Evolutionary conservation across 2,888 invertebrate species (phyloP).

Genomic region (Xestia rhomboidea): DNA sequence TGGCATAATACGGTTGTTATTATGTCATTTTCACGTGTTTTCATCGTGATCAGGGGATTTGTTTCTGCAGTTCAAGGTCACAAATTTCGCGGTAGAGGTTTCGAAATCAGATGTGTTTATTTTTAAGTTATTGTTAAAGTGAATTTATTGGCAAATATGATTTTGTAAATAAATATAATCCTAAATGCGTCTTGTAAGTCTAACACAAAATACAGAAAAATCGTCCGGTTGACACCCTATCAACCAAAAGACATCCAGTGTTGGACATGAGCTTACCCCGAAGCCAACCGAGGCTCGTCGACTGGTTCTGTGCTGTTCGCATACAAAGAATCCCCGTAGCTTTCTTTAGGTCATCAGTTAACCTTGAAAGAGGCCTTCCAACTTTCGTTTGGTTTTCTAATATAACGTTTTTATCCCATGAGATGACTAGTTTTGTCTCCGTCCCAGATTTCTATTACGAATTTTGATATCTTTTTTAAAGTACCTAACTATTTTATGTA

Average conservation of each 20-base stretch:
- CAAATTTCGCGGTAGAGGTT: not conserved
- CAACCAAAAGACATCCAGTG: not conserved
- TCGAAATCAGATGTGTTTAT: not conserved
- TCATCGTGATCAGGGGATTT: constrained; percentile 19
- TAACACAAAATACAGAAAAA: no score
- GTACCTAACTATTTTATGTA: no score
- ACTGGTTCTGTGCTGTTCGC: not conserved
- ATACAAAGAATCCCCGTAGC: not conserved
- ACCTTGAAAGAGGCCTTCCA: not conserved
- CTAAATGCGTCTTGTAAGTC: no score
- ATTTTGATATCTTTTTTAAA: constrained; percentile 10
- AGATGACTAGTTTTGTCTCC: not conserved
- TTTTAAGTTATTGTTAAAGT: not conserved
- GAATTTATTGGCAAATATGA: not conserved
- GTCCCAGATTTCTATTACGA: not conserved
- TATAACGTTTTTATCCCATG: not conserved
- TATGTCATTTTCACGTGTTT: not conserved
- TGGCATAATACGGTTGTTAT: not conserved
- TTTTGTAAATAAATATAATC: no score
- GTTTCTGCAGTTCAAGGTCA: not conserved
- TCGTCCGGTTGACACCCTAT: no score
- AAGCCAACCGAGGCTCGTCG: no score
- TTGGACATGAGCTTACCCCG: not conserved
- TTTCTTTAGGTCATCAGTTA: not conserved
- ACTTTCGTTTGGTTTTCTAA: not conserved